Conservation (phyloP, 2,888 invertebrate genomes). For the Pachymerium ferrugineum region DNA sequence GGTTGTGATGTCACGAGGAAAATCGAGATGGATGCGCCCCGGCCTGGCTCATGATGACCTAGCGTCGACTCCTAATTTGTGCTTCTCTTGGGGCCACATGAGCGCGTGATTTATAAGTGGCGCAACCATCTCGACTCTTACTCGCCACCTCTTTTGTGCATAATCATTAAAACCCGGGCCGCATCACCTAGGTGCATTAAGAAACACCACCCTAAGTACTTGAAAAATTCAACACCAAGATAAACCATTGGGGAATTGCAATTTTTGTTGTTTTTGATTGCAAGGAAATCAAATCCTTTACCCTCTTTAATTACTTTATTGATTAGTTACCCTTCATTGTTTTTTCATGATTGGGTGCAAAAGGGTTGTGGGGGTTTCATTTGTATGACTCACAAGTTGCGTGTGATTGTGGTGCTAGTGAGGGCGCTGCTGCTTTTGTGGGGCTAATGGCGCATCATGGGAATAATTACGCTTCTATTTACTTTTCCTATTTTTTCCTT, state of each 20-base stretch:
- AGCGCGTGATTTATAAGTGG: constrained; percentile 30
- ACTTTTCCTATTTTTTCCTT: constrained; percentile 14
- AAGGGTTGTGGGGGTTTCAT: constrained; percentile 20
- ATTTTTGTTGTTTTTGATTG: neutral
- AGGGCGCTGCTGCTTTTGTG: constrained; percentile 16
- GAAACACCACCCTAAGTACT: neutral
- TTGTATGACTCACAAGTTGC: constrained; percentile 31
- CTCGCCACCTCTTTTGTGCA: constrained; percentile 14
- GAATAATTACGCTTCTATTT: constrained; percentile 33
- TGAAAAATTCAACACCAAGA: too few relatives aligned
- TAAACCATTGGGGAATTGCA: neutral
- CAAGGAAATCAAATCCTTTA: neutral
- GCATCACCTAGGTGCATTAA: constrained; percentile 16
- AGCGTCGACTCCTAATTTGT: constrained; percentile 32
- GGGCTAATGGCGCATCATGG: constrained; percentile 30
- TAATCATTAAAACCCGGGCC: constrained; percentile 29
- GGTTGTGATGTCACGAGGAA: constrained; percentile 16
- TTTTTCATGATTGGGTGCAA: constrained; percentile 14
- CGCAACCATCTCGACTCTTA: neutral
- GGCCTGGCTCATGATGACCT: constrained; percentile 33
- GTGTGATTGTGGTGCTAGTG: constrained; percentile 21
- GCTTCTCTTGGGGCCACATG: constrained; percentile 9
- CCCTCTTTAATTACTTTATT: constrained; percentile 23
- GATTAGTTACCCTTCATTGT: constrained; percentile 3
- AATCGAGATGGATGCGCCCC: constrained; percentile 33